Evolutionary conservation across 2,113 vertebrate species (phyloP).

Genomic region (Nicator chloris): DNA sequence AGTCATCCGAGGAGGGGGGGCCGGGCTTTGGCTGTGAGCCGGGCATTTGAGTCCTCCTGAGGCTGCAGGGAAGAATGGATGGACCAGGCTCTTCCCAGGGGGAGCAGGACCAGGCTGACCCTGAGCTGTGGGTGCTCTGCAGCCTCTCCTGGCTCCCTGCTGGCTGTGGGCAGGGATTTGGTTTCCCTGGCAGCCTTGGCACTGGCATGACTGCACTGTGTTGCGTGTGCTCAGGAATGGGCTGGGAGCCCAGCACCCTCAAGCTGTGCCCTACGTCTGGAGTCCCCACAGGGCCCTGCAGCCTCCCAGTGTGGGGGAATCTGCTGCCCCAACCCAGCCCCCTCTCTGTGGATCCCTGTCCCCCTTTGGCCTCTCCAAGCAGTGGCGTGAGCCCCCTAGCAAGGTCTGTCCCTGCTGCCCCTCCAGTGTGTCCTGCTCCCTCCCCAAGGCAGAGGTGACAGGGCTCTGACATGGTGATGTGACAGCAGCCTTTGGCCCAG

Average conservation of each 20-base stretch:
- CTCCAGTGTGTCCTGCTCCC: neutral
- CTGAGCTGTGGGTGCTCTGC: neutral
- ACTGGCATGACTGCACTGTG: too few relatives aligned
- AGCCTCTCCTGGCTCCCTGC: neutral
- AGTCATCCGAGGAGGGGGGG: neutral
- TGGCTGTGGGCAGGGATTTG: neutral
- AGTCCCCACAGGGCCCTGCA: neutral
- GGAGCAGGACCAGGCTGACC: neutral
- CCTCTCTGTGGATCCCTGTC: rapidly evolving
- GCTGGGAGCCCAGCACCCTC: neutral
- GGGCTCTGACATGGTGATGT: neutral
- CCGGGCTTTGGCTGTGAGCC: neutral
- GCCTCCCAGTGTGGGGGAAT: neutral
- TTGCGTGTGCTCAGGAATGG: rapidly evolving
- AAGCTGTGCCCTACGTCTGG: neutral
- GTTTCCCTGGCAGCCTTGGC: neutral
- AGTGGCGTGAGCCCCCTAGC: neutral
- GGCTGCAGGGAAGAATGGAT: neutral
- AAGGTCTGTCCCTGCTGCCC: neutral
- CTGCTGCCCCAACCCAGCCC: neutral
- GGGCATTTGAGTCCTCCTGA: neutral
- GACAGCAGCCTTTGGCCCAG: neutral
- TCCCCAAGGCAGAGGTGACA: neutral
- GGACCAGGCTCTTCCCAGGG: neutral
- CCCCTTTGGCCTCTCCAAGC: neutral